phyloP scores from a whole-genome alignment of 2,888 invertebrate species.

The Heteromyza rotundicornis region DNA sequence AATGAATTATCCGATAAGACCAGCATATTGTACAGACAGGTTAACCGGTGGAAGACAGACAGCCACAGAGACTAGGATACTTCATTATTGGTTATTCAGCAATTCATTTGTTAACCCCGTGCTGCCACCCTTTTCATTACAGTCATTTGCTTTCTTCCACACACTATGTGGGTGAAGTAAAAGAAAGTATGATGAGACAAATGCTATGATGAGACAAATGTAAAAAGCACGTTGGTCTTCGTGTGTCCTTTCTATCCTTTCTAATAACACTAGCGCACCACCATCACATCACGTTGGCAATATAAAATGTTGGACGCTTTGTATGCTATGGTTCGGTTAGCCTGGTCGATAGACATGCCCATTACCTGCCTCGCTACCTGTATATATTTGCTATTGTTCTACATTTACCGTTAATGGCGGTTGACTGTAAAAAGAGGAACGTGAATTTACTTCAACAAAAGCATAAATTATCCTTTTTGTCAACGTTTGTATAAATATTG shows the following conservation, averaged over 20 bases:
- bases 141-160: not conserved
- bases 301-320: not conserved
- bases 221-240: constrained; percentile 39
- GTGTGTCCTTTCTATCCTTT: constrained; percentile 48
- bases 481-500: constrained; percentile 40
- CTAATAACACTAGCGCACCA: constrained; percentile 6
- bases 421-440: constrained; percentile 27
- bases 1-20: constrained; percentile 47
- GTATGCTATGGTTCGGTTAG: not conserved
- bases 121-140: not conserved
- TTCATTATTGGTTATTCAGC: constrained; percentile 56
- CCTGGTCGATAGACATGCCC: not conserved
- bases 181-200: constrained; percentile 3
- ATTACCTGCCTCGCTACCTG: constrained; percentile 10
- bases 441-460: constrained; percentile 40
- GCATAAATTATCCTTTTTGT: constrained; percentile 55
- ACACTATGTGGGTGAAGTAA: not conserved
- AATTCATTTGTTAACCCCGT: constrained; percentile 49
- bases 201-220: constrained; percentile 10
- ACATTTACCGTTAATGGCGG: constrained; percentile 41
- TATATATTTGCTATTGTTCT: constrained; percentile 34
- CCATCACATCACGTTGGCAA: not conserved
- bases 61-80: constrained; percentile 34
- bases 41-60: constrained; percentile 26
- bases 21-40: no score